Evolutionary conservation across 2,797 vertebrate genomes (phyloP), one percentile per base, ranked within the genome.

Genomic region (Leptodactylus fallax): DNA sequence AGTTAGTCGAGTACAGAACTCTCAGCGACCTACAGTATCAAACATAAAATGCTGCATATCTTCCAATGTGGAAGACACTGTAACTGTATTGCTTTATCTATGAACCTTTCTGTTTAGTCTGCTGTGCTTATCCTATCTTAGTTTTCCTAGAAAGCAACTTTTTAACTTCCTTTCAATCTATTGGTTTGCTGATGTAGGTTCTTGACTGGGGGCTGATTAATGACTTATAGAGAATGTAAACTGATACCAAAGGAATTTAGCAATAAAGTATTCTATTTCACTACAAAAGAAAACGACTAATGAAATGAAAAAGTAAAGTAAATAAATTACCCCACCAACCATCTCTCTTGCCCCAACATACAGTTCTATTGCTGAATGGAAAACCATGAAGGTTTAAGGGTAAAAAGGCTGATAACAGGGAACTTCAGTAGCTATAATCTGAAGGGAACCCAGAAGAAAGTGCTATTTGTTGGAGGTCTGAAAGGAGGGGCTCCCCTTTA

Each of bases 21-120:
- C 63, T 13, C 8, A 10, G 63, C 13, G 12, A 67, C 11, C 63
- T 25, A 67, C 9, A 67, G 11, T 25, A 25, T 12, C 51, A 53
- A 53, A n/a, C n/a, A n/a, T n/a, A n/a, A n/a, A n/a, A 53, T 53
- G 11, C 0, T 6, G 4, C 13, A 12, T 45, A 79, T 63, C 17
- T 25, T 81, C 27, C 36, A 8, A n/a, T 55, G 17, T 23, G n/a
- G 65, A 19, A 69, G 49, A 82, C 4, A 36, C 36, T 36, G 36
- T 69, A 69, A 17, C 63, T 3, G 14, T 19, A 27, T 67, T 13
- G 7, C 7, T 81, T 51, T 81, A 21, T 67, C 12, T 81, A 23
- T 81, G 16, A 82, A 5, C 16, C 8, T 82, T 25, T 69, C 36
- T 36, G 55, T 82, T 55, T 82, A 53, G 81, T 19, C 81, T 82